A percentile compares a stretch with the other conserved stretches of the same genome.
Evolutionary conservation across 2,888 invertebrate genomes (phyloP).

Genomic region (Smittia aterrima): DNA sequence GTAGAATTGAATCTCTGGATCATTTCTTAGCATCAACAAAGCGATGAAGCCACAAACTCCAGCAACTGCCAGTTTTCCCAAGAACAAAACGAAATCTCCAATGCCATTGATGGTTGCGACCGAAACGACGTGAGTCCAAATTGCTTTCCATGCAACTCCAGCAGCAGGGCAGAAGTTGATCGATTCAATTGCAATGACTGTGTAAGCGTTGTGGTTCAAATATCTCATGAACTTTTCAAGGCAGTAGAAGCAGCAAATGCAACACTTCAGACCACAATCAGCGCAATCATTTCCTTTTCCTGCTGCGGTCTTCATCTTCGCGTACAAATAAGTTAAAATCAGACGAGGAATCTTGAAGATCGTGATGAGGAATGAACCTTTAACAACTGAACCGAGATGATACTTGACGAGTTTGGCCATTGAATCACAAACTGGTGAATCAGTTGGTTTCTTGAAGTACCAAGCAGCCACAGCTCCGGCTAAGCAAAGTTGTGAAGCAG

Average conservation of each 20-base stretch:
- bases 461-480: constrained; percentile 91
- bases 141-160: constrained; percentile 80
- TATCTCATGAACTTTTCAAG: constrained; percentile 89
- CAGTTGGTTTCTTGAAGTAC: constrained; percentile 65
- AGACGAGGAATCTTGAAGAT: constrained; percentile 88
- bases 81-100: constrained; percentile 88
- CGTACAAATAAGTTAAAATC: constrained; percentile 83
- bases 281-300: constrained; percentile 74
- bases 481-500: constrained; percentile 91
- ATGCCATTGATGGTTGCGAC: constrained; percentile 89
- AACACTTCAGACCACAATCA: constrained; percentile 72
- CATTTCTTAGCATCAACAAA: constrained; percentile 70
- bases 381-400: constrained; percentile 92
- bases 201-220: constrained; percentile 92
- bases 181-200: constrained; percentile 89
- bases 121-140: constrained; percentile 79
- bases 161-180: constrained; percentile 89
- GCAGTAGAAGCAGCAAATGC: constrained; percentile 87
- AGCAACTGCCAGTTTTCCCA: constrained; percentile 77
- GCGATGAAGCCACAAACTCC: constrained; percentile 78
- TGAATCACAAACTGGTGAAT: constrained; percentile 68
- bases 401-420: constrained; percentile 78
- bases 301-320: constrained; percentile 69
- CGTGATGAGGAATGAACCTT: constrained; percentile 91
- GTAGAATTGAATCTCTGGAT: constrained; percentile 74